Evolutionary conservation across 2,888 invertebrate genomes (phyloP).

Genomic region (Caenorhabditis sp.): DNA sequence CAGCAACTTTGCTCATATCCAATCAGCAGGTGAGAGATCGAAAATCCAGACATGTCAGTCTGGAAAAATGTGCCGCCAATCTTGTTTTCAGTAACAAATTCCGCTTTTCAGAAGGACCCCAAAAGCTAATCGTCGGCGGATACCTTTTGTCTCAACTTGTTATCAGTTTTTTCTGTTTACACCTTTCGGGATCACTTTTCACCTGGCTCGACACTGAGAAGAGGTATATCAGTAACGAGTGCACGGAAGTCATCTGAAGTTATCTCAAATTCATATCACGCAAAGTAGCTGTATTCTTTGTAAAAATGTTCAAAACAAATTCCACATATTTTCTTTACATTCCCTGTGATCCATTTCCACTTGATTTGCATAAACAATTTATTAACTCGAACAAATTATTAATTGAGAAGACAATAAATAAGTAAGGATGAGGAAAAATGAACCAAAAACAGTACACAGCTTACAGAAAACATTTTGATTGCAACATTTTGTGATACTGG

Average conservation of each 20-base stretch:
- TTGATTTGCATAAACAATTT: slow-evolving; percentile 6
- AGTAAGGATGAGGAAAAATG: no score
- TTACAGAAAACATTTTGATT: slow-evolving; percentile 8
- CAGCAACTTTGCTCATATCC: slow-evolving; percentile 15
- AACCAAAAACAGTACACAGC: neutral
- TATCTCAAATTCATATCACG: no score
- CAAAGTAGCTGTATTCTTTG: neutral
- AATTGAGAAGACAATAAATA: neutral
- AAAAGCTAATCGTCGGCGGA: slow-evolving; percentile 27
- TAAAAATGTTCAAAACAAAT: neutral
- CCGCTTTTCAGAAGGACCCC: neutral
- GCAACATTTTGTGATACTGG: slow-evolving; percentile 47
- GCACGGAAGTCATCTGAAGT: slow-evolving; percentile 50
- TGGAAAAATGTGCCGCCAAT: no score
- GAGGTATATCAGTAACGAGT: slow-evolving; percentile 50
- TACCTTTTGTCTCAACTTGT: slow-evolving; percentile 26
- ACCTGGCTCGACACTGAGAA: slow-evolving; percentile 45
- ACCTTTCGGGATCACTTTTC: slow-evolving; percentile 37
- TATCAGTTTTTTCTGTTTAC: slow-evolving; percentile 48
- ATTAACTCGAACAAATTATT: slow-evolving; percentile 14
- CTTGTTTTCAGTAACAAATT: neutral
- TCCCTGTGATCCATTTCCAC: slow-evolving; percentile 5
- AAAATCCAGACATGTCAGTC: neutral
- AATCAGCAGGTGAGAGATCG: slow-evolving; percentile 5
- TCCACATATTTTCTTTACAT: neutral